phyloP scores from a whole-genome alignment of 2,113 vertebrate genomes.

The Phoenicopterus ruber region DNA sequence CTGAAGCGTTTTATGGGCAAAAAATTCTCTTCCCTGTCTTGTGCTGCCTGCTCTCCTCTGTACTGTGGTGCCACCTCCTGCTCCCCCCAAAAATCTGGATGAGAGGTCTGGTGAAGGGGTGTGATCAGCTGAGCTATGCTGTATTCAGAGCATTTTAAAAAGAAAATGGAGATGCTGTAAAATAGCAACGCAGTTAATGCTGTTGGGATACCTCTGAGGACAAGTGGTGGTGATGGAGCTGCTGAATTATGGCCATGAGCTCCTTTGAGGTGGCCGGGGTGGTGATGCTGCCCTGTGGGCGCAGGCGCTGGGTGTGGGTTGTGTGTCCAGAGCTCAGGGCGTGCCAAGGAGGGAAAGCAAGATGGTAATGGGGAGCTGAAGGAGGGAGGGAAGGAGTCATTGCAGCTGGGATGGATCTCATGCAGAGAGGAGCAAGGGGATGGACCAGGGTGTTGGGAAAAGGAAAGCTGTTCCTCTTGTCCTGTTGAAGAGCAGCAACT shows the following conservation, averaged over 20 bases:
- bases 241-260: background rate
- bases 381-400: background rate
- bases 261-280: background rate
- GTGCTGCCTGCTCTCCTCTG: background rate
- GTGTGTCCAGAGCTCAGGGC: background rate
- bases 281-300: background rate
- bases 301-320: too few species aligned
- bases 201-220: background rate
- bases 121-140: background rate
- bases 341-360: background rate
- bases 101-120: background rate
- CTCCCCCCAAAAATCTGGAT: background rate
- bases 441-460: background rate
- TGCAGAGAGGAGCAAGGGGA: rapidly evolving
- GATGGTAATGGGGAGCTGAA: background rate
- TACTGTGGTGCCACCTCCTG: background rate
- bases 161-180: background rate
- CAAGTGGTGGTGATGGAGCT: background rate
- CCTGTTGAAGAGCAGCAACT: background rate
- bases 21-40: background rate
- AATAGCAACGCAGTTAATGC: background rate
- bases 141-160: background rate
- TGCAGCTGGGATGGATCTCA: background rate
- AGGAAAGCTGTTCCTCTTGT: background rate
- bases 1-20: background rate